Base-by-base conservation (phyloP, 2,888 invertebrate genomes). In the Ornithoptera priamus region DNA sequence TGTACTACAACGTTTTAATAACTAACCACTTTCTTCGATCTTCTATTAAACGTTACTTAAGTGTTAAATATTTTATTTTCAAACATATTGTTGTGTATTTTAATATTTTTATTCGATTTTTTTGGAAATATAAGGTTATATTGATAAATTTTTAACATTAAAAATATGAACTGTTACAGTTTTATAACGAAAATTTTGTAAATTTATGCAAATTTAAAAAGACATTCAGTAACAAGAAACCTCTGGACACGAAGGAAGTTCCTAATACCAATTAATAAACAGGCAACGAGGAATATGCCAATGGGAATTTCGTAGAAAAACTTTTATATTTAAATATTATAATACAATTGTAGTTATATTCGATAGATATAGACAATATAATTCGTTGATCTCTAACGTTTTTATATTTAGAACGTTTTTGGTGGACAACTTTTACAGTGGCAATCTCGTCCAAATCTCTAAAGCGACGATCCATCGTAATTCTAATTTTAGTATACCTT, bases 401-500 rank as follows among this genome's bases (percentile, higher is more conserved):
- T 46, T 15, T 46, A 3, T 46, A 46, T 15, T 2, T 12, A 46
- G 15, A 46, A 1, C 46, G 15, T 46, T 46, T 46, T 15, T 46
- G 46, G 15, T 30, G 4, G 46, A 12, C 15, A 46, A 1, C 46
- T 15, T 46, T 46, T 15, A 46, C 46, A 46, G 15, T 46, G 15
- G 46, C 15, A 15, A 46, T 46, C 46, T 12, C 15, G 15, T 46
- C n/a, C 53, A 53, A 53, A 53, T 53, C 53, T 53, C 53, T 53
- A 53, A 53, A 12, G n/a, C n/a, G 53, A n/a, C 0, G 18, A n/a
- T n/a, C 18, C n/a, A n/a, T 53, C n/a, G 8, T 53, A 58, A 22
- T 22, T 58, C 18, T 58, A 57, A 57, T 58, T 22, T 58, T 58
- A 58, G 22, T 58, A 8, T 58, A 58, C 57, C 22, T 22, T 58